Evolutionary conservation across 92 coral and sea anemone genomes (phyloP).

Genomic region (Parazoanthus atlanticus): DNA sequence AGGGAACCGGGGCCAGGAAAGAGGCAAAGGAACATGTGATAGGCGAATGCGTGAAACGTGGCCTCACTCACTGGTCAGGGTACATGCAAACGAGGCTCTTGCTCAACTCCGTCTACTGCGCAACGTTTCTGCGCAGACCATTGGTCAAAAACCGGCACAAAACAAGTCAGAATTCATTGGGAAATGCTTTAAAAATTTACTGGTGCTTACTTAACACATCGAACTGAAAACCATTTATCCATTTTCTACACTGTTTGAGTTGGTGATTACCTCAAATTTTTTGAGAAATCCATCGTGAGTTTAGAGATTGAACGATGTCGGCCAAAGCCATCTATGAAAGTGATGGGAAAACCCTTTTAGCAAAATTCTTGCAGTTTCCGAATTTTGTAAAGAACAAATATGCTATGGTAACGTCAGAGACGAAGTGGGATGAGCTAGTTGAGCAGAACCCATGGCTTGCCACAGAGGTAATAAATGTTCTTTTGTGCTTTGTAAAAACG

Average conservation of each 20-base stretch:
- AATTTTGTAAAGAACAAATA: conserved; percentile 74
- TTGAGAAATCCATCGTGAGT: background rate
- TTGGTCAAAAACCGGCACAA: background rate
- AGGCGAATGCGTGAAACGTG: conserved; percentile 34
- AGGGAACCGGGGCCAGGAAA: no score
- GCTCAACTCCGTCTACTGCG: conserved; percentile 23
- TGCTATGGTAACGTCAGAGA: conserved; percentile 62
- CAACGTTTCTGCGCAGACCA: conserved; percentile 31
- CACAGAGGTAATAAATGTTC: conserved; percentile 61
- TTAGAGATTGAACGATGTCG: conserved; percentile 62
- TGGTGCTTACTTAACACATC: background rate
- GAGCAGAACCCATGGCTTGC: conserved; percentile 81
- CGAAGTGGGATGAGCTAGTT: conserved; percentile 79
- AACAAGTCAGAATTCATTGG: background rate
- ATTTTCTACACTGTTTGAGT: background rate
- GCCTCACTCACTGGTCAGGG: background rate
- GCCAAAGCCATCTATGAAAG: conserved; percentile 95
- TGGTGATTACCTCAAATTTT: background rate
- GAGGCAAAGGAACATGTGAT: conserved; percentile 19
- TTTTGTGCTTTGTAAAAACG: background rate
- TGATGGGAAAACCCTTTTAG: conserved; percentile 86
- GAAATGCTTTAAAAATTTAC: background rate
- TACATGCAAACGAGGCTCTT: conserved; percentile 36
- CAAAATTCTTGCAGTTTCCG: conserved; percentile 64
- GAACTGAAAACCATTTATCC: background rate